Conservation (phyloP, 2,888 invertebrate species). For the Luperina testacea region DNA sequence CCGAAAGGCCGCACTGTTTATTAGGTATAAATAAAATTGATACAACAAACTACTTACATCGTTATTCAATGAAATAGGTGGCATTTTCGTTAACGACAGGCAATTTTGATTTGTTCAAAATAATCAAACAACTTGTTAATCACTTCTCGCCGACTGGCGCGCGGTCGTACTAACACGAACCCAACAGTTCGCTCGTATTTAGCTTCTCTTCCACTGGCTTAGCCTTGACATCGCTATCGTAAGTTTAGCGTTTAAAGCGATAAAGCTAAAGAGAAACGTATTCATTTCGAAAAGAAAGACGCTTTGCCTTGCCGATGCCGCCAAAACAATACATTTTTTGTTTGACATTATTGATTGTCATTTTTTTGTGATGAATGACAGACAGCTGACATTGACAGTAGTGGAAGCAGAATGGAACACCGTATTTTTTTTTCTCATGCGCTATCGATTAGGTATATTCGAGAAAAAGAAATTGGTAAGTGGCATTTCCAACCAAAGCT, state of each 20-base stretch:
- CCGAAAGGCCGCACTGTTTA: slow-evolving; percentile 10
- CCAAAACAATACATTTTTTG: slow-evolving; percentile 54
- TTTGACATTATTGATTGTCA: slow-evolving; percentile 16
- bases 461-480: neutral
- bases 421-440: neutral
- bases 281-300: slow-evolving; percentile 49
- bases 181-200: slow-evolving; percentile 77
- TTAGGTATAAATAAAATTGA: neutral
- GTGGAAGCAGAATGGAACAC: neutral
- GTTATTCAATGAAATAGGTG: slow-evolving; percentile 85
- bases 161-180: slow-evolving; percentile 81
- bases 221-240: slow-evolving; percentile 82
- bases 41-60: slow-evolving; percentile 76
- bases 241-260: slow-evolving; percentile 57
- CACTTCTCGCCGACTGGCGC: slow-evolving; percentile 72
- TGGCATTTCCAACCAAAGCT: neutral
- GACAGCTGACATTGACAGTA: slow-evolving; percentile 37
- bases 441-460: neutral
- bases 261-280: slow-evolving; percentile 37
- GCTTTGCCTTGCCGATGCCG: slow-evolving; percentile 18
- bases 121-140: slow-evolving; percentile 44
- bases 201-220: slow-evolving; percentile 69
- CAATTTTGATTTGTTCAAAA: slow-evolving; percentile 44
- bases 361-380: neutral
- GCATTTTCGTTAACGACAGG: slow-evolving; percentile 77